Base-by-base conservation (phyloP, 2,888 invertebrate species). In the Lymantria monacha region DNA sequence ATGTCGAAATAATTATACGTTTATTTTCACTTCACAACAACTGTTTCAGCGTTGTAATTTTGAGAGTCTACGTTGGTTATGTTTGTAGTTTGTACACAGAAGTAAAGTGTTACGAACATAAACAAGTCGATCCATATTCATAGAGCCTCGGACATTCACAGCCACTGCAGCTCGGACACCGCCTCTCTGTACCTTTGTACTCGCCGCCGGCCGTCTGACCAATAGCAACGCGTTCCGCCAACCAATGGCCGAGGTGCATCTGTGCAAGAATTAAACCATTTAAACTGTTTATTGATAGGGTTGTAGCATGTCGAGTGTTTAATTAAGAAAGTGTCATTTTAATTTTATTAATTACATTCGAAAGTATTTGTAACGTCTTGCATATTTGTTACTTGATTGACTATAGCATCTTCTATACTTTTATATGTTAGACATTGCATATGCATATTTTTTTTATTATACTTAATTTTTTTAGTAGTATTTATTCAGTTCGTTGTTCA, bases 171-270 rank as follows among this genome's bases (percentile, higher is more conserved):
- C 79, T 73, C 76, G 71, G 72, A 75, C 72, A 77, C 82, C 88
- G 86, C 87, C 87, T 87, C 85, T 82, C 75, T 62, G 57, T 45
- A 63, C 62, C 86, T 87, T 87, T 88, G 87, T 80, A 80, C 63
- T 72, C 72, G 76, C 83, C 85, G 84, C 75, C 70, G 63, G 63
- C 69, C 67, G 69, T 67, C 47, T 74, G 78, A 69, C 88, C 89
- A 89, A 88, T 89, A 51, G 79, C 77, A 65, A 65, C 57, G 70
- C 63, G 51, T 53, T 66, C 53, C 53, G 54, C 72, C 71, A 81
- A 71, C 85, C 85, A 87, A 85, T 86, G 81, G 80, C 76, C 81
- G 79, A 63, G 59, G 59, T 66, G 80, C 80, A 79, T 74, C 56
- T 55, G 76, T 79, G 83, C 81, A 81, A 73, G 81, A 83, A 84